Percentiles rank a stretch among this genome's conserved stretches.
These are phyloP conservation scores for Ibycter americanus DNA, from an alignment of 2,797 vertebrate species.

Conservation along the genomic window DNA sequence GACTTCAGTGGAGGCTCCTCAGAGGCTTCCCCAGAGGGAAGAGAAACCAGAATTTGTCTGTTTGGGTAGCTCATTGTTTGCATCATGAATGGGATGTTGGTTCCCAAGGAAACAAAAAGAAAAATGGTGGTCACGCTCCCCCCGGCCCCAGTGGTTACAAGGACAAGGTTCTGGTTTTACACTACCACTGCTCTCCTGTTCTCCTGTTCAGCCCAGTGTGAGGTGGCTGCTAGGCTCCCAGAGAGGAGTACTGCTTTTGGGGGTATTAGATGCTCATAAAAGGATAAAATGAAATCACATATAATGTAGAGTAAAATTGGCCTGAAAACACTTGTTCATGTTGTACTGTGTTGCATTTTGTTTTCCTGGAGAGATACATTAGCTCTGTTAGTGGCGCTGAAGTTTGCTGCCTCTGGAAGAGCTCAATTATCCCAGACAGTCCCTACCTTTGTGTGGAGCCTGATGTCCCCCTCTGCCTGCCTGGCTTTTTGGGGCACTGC, in stretches of 20 bases:
- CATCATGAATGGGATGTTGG: background rate
- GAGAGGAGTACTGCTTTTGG: background rate
- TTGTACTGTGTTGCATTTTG: background rate
- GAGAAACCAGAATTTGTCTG: background rate
- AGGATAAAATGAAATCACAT: rapidly evolving
- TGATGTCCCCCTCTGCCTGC: background rate
- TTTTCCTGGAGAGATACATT: background rate
- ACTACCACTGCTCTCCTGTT: background rate
- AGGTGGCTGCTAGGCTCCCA: background rate
- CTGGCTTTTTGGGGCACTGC: background rate
- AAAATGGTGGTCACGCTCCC: background rate
- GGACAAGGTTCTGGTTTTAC: background rate
- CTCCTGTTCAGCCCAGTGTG: background rate
- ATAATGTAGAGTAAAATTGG: background rate
- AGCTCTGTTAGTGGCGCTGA: background rate
- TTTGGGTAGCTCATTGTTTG: background rate
- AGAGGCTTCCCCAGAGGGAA: background rate
- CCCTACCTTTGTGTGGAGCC: background rate
- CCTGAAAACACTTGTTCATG: background rate
- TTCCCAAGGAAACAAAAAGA: background rate
- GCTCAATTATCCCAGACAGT: background rate
- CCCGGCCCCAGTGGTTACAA: too few relatives aligned
- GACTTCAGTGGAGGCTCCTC: background rate
- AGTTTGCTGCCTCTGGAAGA: background rate
- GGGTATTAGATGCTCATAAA: background rate